Percentiles rank a stretch among this genome's conserved stretches.
Evolutionary conservation across 2,113 vertebrate genomes (phyloP).

Genomic region (Otus sunia): DNA sequence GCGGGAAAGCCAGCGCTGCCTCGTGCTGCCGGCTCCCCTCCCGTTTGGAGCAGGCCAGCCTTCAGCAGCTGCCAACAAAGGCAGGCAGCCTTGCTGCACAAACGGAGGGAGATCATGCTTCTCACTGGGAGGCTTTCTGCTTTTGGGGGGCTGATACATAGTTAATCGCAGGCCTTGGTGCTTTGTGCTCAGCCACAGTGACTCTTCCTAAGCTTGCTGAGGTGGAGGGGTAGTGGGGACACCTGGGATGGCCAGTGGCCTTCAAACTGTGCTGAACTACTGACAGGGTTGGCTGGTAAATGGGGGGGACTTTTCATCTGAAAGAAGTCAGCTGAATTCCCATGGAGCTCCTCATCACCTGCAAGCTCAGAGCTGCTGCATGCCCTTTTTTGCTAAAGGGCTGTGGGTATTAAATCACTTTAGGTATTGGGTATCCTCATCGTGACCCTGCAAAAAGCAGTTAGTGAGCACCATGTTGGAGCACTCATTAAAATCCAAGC

Average conservation of each 20-base stretch:
- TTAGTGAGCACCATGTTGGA: not conserved
- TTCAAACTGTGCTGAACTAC: not conserved
- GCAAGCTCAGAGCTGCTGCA: not conserved
- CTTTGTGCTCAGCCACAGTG: not conserved
- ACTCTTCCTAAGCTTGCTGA: not conserved
- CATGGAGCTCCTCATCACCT: not conserved
- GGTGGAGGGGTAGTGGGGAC: not conserved
- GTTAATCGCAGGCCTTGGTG: not conserved
- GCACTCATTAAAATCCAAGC: not conserved
- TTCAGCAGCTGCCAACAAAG: fast-evolving
- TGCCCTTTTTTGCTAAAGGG: not conserved
- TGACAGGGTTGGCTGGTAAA: not conserved
- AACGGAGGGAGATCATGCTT: fast-evolving
- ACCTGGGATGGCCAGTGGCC: not conserved
- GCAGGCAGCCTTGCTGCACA: not conserved
- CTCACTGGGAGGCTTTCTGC: not conserved
- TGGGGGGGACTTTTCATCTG: not conserved
- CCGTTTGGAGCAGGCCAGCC: fast-evolving
- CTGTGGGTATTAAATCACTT: not conserved
- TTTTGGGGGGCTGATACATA: not conserved
- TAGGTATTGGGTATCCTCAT: not conserved
- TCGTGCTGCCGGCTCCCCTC: not conserved
- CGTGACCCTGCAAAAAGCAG: not conserved
- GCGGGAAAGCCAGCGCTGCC: not conserved
- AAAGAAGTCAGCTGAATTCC: not conserved